phyloP scores from a whole-genome alignment of 2,113 vertebrate species.

The Ranitomeya imitator region DNA sequence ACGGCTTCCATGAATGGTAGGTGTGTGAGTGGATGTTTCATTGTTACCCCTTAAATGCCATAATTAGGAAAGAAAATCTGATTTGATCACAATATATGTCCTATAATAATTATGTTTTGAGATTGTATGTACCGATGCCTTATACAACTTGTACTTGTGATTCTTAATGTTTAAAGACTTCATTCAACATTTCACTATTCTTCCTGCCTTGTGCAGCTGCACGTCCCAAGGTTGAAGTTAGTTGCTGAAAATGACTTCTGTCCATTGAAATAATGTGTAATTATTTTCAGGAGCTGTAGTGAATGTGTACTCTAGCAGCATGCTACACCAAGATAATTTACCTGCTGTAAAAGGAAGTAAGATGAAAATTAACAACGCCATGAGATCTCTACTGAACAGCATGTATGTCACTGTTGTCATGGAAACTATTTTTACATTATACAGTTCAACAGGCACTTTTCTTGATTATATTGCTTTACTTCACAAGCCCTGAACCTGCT shows the following conservation, averaged over 20 bases:
- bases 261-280: conserved; percentile 30
- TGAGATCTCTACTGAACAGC: conserved; percentile 38
- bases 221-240: neutral
- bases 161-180: neutral
- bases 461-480: conserved; percentile 33
- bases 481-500: neutral
- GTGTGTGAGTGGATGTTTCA: too few relatives aligned
- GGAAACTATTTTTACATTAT: conserved; percentile 53
- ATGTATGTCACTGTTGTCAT: conserved; percentile 47
- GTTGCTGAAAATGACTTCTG: conserved; percentile 12
- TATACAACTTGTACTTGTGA: neutral
- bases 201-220: neutral
- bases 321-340: conserved; percentile 35
- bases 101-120: neutral
- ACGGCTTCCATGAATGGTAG: too few relatives aligned
- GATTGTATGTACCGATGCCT: neutral
- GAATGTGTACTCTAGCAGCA: conserved; percentile 41
- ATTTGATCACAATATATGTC: neutral
- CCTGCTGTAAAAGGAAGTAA: conserved; percentile 41
- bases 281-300: conserved; percentile 25
- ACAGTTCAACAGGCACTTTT: conserved; percentile 54
- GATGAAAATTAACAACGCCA: conserved; percentile 35
- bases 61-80: too few relatives aligned
- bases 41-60: too few relatives aligned
- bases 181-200: neutral